A percentile compares a stretch with the other conserved stretches of the same genome.
Evolutionary conservation across 2,888 invertebrate genomes (phyloP).

Genomic region (Acanthosoma haemorrhoidale): DNA sequence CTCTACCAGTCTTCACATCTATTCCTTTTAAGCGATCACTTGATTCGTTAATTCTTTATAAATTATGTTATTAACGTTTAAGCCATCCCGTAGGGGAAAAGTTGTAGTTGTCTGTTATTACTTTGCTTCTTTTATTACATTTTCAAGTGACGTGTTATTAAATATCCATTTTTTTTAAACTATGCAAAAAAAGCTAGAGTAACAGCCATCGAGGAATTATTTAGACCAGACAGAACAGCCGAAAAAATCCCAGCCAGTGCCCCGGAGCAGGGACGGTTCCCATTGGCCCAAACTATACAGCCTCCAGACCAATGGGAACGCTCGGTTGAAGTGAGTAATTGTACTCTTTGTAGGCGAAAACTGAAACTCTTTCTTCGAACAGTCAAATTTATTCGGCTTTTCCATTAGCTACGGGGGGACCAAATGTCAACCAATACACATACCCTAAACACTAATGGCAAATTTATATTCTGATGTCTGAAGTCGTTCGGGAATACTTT

Average conservation of each 20-base stretch:
- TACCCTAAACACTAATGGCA: conserved; percentile 20
- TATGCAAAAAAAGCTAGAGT: too few relatives aligned
- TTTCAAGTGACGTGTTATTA: too few relatives aligned
- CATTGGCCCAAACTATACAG: conserved; percentile 3
- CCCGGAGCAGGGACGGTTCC: background rate
- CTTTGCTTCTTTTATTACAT: too few relatives aligned
- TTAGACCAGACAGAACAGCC: background rate
- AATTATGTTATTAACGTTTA: too few relatives aligned
- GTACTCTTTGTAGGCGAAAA: conserved; percentile 30
- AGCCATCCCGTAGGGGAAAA: too few relatives aligned
- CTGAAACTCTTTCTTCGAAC: conserved; percentile 19
- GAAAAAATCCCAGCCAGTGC: background rate
- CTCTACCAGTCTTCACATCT: too few relatives aligned
- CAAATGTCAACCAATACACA: conserved; percentile 24
- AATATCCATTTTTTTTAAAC: too few relatives aligned
- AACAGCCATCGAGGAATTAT: too few relatives aligned
- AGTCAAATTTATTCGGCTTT: conserved; percentile 29
- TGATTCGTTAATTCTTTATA: too few relatives aligned
- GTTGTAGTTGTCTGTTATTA: too few relatives aligned
- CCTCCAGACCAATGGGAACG: background rate
- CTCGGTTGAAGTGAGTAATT: conserved; percentile 10
- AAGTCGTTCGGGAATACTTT: conserved; percentile 11
- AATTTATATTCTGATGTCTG: conserved; percentile 26
- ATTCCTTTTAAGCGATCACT: too few relatives aligned
- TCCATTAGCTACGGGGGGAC: conserved; percentile 17